Conservation (phyloP, 2,113 vertebrate genomes). For the Entosphenus tridentatus region DNA sequence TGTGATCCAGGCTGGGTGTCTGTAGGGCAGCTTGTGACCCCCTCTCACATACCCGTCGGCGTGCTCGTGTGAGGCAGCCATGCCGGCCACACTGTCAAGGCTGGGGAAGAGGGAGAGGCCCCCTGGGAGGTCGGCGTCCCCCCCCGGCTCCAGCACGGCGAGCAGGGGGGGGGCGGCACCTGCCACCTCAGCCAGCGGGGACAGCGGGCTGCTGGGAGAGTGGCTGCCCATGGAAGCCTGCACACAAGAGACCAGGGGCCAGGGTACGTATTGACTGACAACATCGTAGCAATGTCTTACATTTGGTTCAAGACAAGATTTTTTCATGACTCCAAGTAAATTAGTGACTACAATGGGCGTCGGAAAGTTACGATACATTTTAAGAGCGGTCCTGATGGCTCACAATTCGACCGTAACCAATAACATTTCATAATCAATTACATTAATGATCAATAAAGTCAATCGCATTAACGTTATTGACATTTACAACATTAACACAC, state of each 20-base stretch:
- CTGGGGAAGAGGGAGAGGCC: slow-evolving; percentile 37
- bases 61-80: slow-evolving; percentile 26
- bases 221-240: slow-evolving; percentile 12
- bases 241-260: neutral
- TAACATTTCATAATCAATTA: no score
- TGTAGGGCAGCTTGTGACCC: neutral
- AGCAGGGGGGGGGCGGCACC: slow-evolving; percentile 27
- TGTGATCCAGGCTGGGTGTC: neutral
- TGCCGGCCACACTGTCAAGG: slow-evolving; percentile 29
- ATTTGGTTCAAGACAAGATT: no score
- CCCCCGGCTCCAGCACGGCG: slow-evolving; percentile 32
- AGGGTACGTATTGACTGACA: no score
- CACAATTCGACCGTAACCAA: no score
- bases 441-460: no score
- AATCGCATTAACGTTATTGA: no score
- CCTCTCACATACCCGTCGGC: slow-evolving; percentile 23
- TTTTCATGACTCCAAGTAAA: no score
- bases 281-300: no score
- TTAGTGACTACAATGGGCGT: no score
- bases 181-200: slow-evolving; percentile 13
- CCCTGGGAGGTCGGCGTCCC: slow-evolving; percentile 34
- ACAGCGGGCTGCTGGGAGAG: slow-evolving; percentile 10
- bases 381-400: no score
- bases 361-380: no score
- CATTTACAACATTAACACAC: no score